phyloP scores from a whole-genome alignment of 2,797 vertebrate genomes.

The Sebastes trivittatus region DNA sequence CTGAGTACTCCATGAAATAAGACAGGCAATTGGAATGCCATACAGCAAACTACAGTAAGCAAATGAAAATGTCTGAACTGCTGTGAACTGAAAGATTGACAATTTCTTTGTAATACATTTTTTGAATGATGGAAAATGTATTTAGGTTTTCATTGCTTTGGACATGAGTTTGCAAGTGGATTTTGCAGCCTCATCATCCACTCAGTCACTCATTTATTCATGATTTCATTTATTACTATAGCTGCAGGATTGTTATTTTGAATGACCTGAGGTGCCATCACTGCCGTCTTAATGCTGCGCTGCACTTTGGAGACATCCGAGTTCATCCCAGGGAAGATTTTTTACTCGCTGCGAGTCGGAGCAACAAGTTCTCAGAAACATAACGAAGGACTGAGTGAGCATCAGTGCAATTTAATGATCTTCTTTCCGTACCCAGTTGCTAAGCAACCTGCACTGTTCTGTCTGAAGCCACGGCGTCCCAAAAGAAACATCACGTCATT shows the following conservation, averaged over 20 bases:
- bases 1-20: neutral
- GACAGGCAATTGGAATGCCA: neutral
- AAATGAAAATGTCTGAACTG: neutral
- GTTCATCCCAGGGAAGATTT: constrained; percentile 16
- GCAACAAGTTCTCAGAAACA: constrained; percentile 67
- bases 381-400: constrained; percentile 62
- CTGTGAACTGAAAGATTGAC: neutral
- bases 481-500: constrained; percentile 67
- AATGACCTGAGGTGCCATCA: neutral
- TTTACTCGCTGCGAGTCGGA: constrained; percentile 7
- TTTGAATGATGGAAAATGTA: no score
- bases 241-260: neutral
- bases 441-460: constrained; percentile 78
- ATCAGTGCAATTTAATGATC: constrained; percentile 79
- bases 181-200: neutral
- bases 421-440: constrained; percentile 81
- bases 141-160: neutral
- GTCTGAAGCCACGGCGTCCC: constrained; percentile 71
- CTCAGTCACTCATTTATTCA: neutral
- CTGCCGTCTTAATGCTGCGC: neutral
- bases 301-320: neutral
- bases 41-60: neutral
- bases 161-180: neutral
- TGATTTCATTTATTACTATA: neutral
- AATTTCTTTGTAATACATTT: neutral